Conservation (phyloP, 2,113 vertebrate genomes). For the Maccullochella peelii region DNA sequence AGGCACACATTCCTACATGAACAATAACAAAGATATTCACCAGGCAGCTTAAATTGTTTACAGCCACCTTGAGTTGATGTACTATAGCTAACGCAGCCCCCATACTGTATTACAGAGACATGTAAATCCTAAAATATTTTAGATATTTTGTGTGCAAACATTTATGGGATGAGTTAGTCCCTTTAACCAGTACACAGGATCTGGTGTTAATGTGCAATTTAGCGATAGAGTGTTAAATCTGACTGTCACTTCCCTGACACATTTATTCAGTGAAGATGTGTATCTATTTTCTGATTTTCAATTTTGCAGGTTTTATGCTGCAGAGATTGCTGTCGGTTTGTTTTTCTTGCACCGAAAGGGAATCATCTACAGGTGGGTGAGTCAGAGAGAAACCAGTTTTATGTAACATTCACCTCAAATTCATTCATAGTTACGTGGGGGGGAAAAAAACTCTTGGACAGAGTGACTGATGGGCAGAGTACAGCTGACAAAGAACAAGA, state of each 20-base stretch:
- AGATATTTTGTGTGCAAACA: background rate
- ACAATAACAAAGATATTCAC: background rate
- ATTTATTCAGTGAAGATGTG: background rate
- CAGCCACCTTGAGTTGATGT: background rate
- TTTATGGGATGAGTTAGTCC: background rate
- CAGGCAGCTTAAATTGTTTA: background rate
- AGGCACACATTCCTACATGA: background rate
- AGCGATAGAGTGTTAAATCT: too few species aligned
- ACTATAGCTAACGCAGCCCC: background rate
- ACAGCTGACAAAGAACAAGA: conserved; percentile 7
- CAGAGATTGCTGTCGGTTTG: conserved; percentile 96
- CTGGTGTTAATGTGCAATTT: background rate
- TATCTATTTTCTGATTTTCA: background rate
- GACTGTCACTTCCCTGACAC: too few species aligned
- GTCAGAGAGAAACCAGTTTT: background rate
- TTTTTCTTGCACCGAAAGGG: conserved; percentile 98
- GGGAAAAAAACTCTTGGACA: too few species aligned
- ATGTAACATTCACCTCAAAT: conserved; percentile 1
- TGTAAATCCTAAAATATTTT: background rate
- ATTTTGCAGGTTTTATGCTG: conserved; percentile 92
- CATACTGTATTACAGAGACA: background rate
- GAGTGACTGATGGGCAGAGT: background rate
- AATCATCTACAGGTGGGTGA: conserved; percentile 94
- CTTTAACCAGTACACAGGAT: background rate
- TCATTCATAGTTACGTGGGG: too few species aligned